phyloP scores from a whole-genome alignment of 1,140 invertebrate genomes.

The Monochamus saltuarius region DNA sequence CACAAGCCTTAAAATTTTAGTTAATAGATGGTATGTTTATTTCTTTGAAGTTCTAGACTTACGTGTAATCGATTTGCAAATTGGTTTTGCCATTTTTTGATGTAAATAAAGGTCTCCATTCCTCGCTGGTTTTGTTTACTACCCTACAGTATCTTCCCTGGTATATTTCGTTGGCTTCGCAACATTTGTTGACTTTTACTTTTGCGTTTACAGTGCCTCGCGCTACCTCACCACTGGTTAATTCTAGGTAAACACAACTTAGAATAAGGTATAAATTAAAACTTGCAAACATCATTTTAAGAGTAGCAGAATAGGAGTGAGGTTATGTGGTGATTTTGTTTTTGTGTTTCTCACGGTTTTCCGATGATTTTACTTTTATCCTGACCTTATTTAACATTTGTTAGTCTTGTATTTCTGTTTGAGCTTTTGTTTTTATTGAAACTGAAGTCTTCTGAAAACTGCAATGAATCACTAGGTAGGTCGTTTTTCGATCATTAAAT shows the following conservation, averaged over 20 bases:
- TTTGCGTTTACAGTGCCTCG: constrained; percentile 9
- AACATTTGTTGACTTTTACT: constrained; percentile 73
- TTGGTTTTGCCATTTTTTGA: constrained; percentile 59
- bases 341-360: neutral
- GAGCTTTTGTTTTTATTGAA: too few relatives aligned
- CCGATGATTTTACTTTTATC: too few relatives aligned
- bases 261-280: neutral
- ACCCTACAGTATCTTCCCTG: constrained; percentile 65
- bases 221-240: constrained; percentile 7
- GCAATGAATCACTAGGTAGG: too few relatives aligned
- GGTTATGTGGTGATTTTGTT: neutral
- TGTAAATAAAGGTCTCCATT: constrained; percentile 64
- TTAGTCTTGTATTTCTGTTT: too few relatives aligned
- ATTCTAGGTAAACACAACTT: neutral
- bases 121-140: constrained; percentile 61
- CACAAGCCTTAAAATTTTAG: constrained; percentile 53
- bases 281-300: neutral
- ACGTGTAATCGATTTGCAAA: constrained; percentile 52
- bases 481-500: too few relatives aligned
- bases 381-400: too few relatives aligned
- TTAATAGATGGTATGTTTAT: constrained; percentile 1
- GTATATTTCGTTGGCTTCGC: constrained; percentile 68
- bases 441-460: too few relatives aligned
- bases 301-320: neutral
- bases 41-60: constrained; percentile 18